Base-by-base conservation (phyloP, 1,140 invertebrate genomes). In the Phortica variegata region DNA sequence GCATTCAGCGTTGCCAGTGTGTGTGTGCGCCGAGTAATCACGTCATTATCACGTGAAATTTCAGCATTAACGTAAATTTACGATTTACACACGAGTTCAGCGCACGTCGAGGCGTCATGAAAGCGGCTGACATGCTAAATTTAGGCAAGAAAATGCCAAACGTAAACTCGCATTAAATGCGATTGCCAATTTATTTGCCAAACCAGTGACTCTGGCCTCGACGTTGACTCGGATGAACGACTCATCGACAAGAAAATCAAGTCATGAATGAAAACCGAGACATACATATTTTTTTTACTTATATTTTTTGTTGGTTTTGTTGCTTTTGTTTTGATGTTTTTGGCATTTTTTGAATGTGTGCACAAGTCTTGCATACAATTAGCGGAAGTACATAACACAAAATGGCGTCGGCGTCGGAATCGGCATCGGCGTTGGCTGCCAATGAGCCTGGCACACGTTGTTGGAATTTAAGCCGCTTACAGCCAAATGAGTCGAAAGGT, bases 41-140 rank as follows among this genome's bases (percentile, higher is more conserved):
- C 65, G 66, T 70, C 66, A 70, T 70, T 70, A 70, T 70, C 65
- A 70, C 65, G 65, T 70, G 65, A 70, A 71, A 65, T 71, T 71
- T 66, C 56, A 56, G 65, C 65, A 70, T 70, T 70, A 70, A 65
- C 56, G 61, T 65, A 54, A 68, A 68, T 68, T 68, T 68, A 68
- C 65, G 65, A 65, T 68, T 68, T 65, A 65, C 65, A 68, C 63
- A 68, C 63, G 63, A 68, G 60, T 63, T 63, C 60, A 43, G 55
- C 10, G 55, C 44, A 38, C 4, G 36, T 26, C 10, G 23, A 26
- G 23, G 5, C 10, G 23, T n/a, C n/a, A n/a, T n/a, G n/a, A n/a
- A n/a, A n/a, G n/a, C n/a, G n/a, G n/a, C n/a, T n/a, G n/a, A n/a
- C n/a, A n/a, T n/a, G n/a, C n/a, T n/a, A n/a, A 15, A 15, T 15